Base-by-base conservation (phyloP, 2,797 vertebrate species). In the Cossypha dichroa region DNA sequence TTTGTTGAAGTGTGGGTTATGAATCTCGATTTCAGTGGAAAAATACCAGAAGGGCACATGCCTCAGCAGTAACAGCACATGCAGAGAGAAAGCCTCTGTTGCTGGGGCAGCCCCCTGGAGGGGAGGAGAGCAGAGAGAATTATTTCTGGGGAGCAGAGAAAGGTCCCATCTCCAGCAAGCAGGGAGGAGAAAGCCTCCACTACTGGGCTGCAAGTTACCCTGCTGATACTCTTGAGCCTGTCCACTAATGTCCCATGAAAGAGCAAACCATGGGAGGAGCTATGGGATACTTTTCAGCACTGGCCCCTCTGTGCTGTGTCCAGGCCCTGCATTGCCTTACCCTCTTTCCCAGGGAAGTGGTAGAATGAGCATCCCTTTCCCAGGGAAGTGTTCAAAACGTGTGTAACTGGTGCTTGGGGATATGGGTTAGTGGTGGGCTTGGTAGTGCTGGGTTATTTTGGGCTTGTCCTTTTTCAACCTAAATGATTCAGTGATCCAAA, bases 181-280 rank as follows among this genome's bases (percentile, higher is more conserved):
- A 18, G 6, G 4, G 41, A 2, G 25, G 7, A 17, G 2, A 49
- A 58, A 66, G 11, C 26, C 43, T 58, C 34, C 80, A 56, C 1
- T 41, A 33, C 20, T 1, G 1, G 34, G 41, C 31, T 41, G 51
- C 49, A 18, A 19, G 17, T 18, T 29, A 29, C 28, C 11, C 28
- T 51, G 49, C 49, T 29, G 28, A 38, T 22, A 22, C 33, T 28
- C 26, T 15, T 4, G 17, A 18, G 29, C 36, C 62, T 33, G 3
- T 7, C 18, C 62, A 33, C 11, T 22, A 0, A 48, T 4, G 29
- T n/a, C 10, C 33, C 7, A 3, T 18, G 15, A 13, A 6, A 6
- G 62, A n/a, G 41, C 14, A 55, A 48, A 28, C 76, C 29, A 2
- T 58, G 52, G 62, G 7, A 58, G 52, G 52, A 33, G 31, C 34